Percentiles rank a stretch among this genome's conserved stretches.
phyloP scores from a whole-genome alignment of 2,888 invertebrate species.

The Tenthredo scrophulariae region DNA sequence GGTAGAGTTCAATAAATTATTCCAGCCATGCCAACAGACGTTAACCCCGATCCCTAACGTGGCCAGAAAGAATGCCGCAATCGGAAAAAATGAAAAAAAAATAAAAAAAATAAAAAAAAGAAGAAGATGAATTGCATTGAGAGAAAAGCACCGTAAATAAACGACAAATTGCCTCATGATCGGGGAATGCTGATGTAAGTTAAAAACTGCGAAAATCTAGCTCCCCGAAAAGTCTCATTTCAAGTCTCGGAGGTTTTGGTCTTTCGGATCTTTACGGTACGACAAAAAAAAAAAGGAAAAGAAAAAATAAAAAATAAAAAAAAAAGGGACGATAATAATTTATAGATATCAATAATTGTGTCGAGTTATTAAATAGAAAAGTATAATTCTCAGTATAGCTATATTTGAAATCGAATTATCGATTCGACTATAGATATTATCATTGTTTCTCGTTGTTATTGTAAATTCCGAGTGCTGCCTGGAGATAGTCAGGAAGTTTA shows the following conservation, averaged over 20 bases:
- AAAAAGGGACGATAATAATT: not conserved
- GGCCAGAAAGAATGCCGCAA: not conserved
- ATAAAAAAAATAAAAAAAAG: no score
- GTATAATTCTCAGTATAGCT: no score
- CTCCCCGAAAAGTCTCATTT: no score
- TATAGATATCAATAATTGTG: not conserved
- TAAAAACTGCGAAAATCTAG: no score
- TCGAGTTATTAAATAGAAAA: not conserved
- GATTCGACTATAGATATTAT: not conserved
- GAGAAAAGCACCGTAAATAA: not conserved
- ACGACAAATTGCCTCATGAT: not conserved
- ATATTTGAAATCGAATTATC: not conserved
- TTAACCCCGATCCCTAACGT: conserved; percentile 32
- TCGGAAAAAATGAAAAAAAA: no score
- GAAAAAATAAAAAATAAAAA: no score
- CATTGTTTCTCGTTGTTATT: not conserved
- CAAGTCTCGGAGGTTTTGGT: no score
- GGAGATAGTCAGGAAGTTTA: not conserved
- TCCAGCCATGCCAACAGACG: conserved; percentile 17
- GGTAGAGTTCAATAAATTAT: conserved; percentile 46
- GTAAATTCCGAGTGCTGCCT: not conserved
- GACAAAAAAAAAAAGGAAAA: no score
- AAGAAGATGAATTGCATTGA: not conserved
- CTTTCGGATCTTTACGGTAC: no score
- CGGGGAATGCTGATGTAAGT: no score